A percentile compares a stretch with the other conserved stretches of the same genome.
Evolutionary conservation across 1,140 invertebrate genomes (phyloP).

Genomic region (Pectinophora gossypiella): DNA sequence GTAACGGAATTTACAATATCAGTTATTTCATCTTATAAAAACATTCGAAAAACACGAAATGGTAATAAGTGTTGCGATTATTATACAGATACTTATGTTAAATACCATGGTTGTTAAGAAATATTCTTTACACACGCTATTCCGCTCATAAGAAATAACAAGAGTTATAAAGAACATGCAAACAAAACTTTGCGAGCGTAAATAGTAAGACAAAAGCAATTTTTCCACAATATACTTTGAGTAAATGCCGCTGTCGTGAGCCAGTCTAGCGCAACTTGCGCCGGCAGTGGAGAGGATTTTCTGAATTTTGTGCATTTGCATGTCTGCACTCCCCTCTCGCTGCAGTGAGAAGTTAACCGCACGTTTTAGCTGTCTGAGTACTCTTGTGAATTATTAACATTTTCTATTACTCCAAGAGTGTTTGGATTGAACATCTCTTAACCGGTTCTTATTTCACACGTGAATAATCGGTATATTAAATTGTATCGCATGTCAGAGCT

Average conservation of each 20-base stretch:
- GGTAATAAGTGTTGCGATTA: no score
- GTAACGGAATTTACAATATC: no score
- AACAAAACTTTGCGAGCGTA: slow-evolving; percentile 1
- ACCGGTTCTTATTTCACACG: background rate
- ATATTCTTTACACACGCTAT: background rate
- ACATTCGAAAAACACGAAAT: no score
- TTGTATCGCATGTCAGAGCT: background rate
- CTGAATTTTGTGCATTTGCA: slow-evolving; percentile 4
- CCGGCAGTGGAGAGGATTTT: background rate
- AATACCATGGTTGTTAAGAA: background rate
- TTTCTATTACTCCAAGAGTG: background rate
- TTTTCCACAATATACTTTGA: background rate
- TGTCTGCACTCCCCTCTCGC: background rate
- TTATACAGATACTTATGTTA: background rate
- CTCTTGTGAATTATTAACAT: background rate
- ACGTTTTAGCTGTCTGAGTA: slow-evolving; percentile 1
- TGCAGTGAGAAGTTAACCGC: slow-evolving; percentile 4
- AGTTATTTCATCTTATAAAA: no score
- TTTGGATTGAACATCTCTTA: background rate
- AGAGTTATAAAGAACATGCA: background rate
- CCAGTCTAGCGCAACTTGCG: background rate
- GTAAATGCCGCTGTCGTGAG: slow-evolving; percentile 2
- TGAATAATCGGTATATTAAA: background rate
- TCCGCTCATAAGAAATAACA: background rate
- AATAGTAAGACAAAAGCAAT: slow-evolving; percentile 3